Conservation (phyloP, 2,888 invertebrate genomes). For the Trileptium ribeirensis region DNA sequence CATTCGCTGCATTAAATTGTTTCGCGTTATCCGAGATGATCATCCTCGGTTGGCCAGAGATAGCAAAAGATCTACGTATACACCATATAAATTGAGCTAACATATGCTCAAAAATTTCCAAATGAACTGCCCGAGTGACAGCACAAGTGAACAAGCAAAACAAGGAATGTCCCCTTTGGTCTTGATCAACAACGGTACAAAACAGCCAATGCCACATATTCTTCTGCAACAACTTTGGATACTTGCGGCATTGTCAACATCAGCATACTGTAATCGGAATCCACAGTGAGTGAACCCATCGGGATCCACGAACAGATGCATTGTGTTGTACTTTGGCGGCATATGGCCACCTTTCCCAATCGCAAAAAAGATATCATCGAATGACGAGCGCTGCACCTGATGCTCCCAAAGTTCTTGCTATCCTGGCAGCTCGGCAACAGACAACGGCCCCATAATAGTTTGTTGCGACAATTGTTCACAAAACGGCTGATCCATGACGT, state of each 20-base stretch:
- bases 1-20: no score
- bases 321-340: not conserved
- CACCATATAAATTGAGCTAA: constrained; percentile 45
- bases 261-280: not conserved
- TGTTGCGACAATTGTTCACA: no score
- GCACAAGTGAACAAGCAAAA: constrained; percentile 19
- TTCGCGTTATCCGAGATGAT: no score
- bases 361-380: not conserved
- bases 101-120: constrained; percentile 33
- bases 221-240: not conserved
- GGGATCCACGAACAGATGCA: not conserved
- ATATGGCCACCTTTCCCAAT: not conserved
- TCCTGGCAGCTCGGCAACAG: not conserved
- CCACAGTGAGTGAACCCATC: not conserved
- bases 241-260: not conserved
- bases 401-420: not conserved
- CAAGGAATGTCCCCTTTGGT: not conserved
- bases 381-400: not conserved
- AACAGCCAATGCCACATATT: not conserved
- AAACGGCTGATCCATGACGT: no score
- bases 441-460: no score
- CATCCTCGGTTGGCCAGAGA: no score
- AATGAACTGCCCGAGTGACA: constrained; percentile 17
- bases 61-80: constrained; percentile 43
- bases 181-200: constrained; percentile 8